phyloP scores from a whole-genome alignment of 2,113 vertebrate genomes.

The Halichoeres trimaculatus region DNA sequence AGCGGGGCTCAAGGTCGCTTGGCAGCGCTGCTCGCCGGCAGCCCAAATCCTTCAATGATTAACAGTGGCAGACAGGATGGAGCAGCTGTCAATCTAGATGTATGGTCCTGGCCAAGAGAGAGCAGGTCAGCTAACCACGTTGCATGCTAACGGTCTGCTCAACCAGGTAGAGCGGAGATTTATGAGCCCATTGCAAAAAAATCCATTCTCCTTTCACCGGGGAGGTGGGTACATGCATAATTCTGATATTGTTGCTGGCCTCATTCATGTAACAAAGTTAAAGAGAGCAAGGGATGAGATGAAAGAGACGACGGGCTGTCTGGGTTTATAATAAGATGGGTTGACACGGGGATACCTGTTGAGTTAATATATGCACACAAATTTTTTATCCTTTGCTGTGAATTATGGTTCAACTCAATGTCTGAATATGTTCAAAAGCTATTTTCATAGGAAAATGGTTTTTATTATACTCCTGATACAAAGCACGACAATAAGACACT shows the following conservation, averaged over 20 bases:
- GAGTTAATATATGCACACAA: conserved; percentile 14
- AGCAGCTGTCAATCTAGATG: conserved; percentile 81
- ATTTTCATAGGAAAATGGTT: neutral
- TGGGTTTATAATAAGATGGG: conserved; percentile 16
- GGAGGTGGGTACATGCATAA: conserved; percentile 52
- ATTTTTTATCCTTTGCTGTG: conserved; percentile 9
- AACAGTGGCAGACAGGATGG: conserved; percentile 76
- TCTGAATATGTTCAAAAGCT: neutral
- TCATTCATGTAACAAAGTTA: conserved; percentile 6
- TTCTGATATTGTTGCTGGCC: conserved; percentile 43
- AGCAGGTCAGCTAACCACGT: conserved; percentile 32
- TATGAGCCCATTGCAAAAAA: conserved; percentile 67
- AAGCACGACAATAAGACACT: neutral
- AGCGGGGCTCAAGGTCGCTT: conserved; percentile 75
- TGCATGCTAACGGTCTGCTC: conserved; percentile 47
- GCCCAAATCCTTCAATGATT: conserved; percentile 77
- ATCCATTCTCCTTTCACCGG: conserved; percentile 29
- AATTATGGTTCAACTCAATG: neutral
- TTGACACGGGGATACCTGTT: conserved; percentile 15
- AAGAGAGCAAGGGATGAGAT: neutral
- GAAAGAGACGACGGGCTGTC: conserved; percentile 7
- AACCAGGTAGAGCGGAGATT: conserved; percentile 64
- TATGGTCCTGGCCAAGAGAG: conserved; percentile 62
- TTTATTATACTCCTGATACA: neutral
- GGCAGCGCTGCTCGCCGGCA: conserved; percentile 57